Base-by-base conservation (phyloP, 2,888 invertebrate species). In the Pristionchus japonicus region DNA sequence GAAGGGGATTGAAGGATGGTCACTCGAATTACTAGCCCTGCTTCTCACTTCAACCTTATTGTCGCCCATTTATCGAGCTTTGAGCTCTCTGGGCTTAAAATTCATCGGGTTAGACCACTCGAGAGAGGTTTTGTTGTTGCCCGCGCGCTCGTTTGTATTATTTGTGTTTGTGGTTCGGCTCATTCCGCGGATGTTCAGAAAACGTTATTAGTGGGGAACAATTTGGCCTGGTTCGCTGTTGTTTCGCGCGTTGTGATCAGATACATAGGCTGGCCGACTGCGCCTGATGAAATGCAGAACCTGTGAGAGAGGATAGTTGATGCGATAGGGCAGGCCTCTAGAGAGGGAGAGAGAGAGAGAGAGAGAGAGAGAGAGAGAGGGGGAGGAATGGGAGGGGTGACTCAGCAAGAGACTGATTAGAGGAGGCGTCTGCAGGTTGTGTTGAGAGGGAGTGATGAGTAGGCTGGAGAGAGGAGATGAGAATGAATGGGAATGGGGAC, bases 401-500 rank as follows among this genome's bases (percentile, higher is more conserved):
- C 17, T 49, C 82, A 82, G 49, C 7, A n/a, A n/a, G 15, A 49
- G 82, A 49, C 74, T 74, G 74, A 74, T 74, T 74, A 74, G 40
- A 74, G 74, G 40, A 23, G n/a, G 40, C 40, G 67, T 17, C 27
- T 67, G 43, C 74, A n/a, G 64, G 37, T 37, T 74, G 74, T 74
- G 74, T 74, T 43, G 74, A n/a, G 74, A 74, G 74, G 43, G 74
- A 52, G 40, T 40, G 74, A 74, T 74, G 74, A 74, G 74, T 74
- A 43, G 74, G 74, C 74, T 0, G n/a, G n/a, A n/a, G n/a, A n/a
- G n/a, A n/a, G n/a, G n/a, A n/a, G n/a, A n/a, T n/a, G n/a, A 4
- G 74, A 74, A 40, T 74, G 74, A 74, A 74, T 74, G 74, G 43
- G 74, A 74, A 40, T 74, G 74, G 34, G 31, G 37, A 70, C 34